These are phyloP conservation scores for Himantopus leucocephalus DNA, from an alignment of 2,113 vertebrate species.

Conservation along the genomic window DNA sequence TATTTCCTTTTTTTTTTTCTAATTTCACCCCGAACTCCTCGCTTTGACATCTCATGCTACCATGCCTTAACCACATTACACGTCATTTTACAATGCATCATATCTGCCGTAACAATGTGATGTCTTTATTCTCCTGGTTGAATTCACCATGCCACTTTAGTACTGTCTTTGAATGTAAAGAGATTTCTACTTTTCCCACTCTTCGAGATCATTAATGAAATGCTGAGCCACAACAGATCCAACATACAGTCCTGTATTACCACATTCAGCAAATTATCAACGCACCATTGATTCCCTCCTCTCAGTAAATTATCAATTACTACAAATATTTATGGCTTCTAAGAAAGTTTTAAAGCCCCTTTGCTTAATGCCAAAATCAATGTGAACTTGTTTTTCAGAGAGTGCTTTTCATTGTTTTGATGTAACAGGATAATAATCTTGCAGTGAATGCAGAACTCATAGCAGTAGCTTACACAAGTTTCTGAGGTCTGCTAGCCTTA, in stretches of 20 bases:
- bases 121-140: background rate
- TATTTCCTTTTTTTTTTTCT: background rate
- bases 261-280: background rate
- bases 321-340: background rate
- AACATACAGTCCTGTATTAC: background rate
- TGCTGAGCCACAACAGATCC: background rate
- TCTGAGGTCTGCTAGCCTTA: background rate
- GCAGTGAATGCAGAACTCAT: background rate
- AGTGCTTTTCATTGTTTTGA: background rate
- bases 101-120: background rate
- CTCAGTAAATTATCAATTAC: background rate
- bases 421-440: background rate
- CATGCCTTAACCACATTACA: background rate
- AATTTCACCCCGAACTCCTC: background rate
- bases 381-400: background rate
- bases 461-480: background rate
- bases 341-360: background rate
- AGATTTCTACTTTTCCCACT: background rate
- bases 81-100: background rate
- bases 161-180: background rate
- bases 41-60: background rate
- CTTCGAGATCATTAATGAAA: background rate
- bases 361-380: background rate
- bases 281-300: background rate
- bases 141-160: background rate